Evolutionary conservation across 2,888 invertebrate genomes (phyloP), one percentile per base, ranked within the genome.

Genomic region (Gymnosoma rotundatum): DNA sequence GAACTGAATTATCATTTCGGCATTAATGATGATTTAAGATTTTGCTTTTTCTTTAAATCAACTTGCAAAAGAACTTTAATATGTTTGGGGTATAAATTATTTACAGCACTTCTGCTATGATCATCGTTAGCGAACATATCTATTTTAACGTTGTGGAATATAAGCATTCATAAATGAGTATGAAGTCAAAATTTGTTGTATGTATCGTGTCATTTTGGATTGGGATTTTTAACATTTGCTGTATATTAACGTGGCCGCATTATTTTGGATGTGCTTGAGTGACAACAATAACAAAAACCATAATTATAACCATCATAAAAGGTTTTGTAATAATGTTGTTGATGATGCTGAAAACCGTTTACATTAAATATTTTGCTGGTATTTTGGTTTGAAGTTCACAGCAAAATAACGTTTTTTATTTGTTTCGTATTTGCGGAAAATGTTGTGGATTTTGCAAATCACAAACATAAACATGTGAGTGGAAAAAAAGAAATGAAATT

Each of bases 401-500:
- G 9, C 10, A 38, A 38, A 38, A 38, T 8, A 8, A 38, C 10
- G 38, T 42, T 42, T 42, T 61, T 38, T 14, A 25, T 32, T 42
- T 48, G 48, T 67, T 78, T 78, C 36, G 12, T 21, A 18, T 60
- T 61, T 69, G 74, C 56, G 73, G 73, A 81, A 73, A 73, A 70
- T 72, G 72, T 76, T 83, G 76, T 80, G 76, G 69, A 75, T 75
- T 85, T 82, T 82, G 67, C 72, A 63, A 85, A 83, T 79, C 83
- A 82, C 72, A 79, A 83, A 73, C 61, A 72, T 73, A 73, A 83
- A 74, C 74, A 79, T 36, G 48, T 75, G 64, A 67, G 12, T 18
- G 20, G 45, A 36, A 45, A 70, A 66, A 74, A 50, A 32, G 6
- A 36, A 67, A 74, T 9, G 21, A 67, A 82, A 45, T 56, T 67